These are phyloP conservation scores for Philopotamus ludificatus DNA, from an alignment of 1,140 invertebrate genomes.

Conservation along the genomic window DNA sequence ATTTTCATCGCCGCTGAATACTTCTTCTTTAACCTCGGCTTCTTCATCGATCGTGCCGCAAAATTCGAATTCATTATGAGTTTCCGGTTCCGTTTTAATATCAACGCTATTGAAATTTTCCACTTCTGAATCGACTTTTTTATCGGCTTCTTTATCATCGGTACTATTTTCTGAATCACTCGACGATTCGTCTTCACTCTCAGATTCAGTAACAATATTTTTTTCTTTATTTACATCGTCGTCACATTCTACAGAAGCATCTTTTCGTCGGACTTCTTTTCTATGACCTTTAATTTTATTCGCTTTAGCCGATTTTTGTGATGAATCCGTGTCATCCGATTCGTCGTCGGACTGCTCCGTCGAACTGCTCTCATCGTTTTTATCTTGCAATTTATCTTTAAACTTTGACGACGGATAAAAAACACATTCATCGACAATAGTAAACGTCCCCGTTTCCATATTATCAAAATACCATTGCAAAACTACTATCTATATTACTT, in stretches of 20 bases:
- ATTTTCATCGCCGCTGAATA: conserved; percentile 5
- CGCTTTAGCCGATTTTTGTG: background rate
- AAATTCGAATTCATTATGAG: conserved; percentile 24
- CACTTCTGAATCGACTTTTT: background rate
- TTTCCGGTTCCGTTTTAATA: background rate
- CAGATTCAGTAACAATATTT: background rate
- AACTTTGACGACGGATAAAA: conserved; percentile 32
- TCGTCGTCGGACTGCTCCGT: background rate
- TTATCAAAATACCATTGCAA: too few species aligned
- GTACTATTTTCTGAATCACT: background rate
- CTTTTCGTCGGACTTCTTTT: conserved; percentile 21
- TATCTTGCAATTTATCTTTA: conserved; percentile 7
- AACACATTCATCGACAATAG: conserved; percentile 19
- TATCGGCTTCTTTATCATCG: background rate
- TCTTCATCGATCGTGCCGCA: conserved; percentile 7
- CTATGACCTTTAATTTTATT: conserved; percentile 3
- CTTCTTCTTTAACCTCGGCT: conserved; percentile 15
- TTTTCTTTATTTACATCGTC: background rate
- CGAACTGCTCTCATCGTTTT: conserved; percentile 4
- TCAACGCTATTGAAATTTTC: background rate
- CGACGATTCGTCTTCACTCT: background rate
- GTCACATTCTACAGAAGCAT: background rate
- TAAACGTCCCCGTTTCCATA: conserved; percentile 13
- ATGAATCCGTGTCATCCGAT: background rate
- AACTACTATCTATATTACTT: too few species aligned